Base-by-base conservation (phyloP, 2,797 vertebrate genomes). In the Eospalax fontanierii region DNA sequence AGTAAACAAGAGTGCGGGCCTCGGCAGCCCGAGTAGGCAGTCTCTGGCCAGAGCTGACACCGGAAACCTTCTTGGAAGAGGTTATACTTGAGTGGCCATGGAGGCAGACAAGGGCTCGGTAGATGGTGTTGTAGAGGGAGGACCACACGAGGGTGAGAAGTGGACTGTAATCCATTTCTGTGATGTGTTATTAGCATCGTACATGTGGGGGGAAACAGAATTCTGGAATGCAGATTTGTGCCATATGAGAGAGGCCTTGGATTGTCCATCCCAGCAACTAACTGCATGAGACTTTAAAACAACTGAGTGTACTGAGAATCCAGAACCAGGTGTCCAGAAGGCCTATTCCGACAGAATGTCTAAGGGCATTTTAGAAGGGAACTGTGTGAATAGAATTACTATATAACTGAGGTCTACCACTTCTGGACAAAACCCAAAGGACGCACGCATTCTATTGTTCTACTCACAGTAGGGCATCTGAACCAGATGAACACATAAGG, bases 211-310 rank as follows among this genome's bases (percentile, higher is more conserved):
- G 14, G 4, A 16, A 66, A n/a, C 66, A 10, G 24, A 4, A 57
- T 21, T 6, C 43, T 66, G 35, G 75, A 54, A 24, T 4, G 1
- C 6, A 12, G n/a, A 46, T 43, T 73, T 43, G n/a, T 57, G 21
- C 43, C 38, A 0, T 8, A 4, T 6, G 46, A 66, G 22, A 5
- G 38, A 68, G 76, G 6, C 2, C 68, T 61, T 89, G 38, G 57
- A 0, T n/a, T 33, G n/a, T 65, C 33, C 43, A 66, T 50, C 38
- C 40, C 22, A 26, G 5, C 0, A 11, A 10, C n/a, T 19, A 6
- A 0, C n/a, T n/a, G n/a, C n/a, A 0, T 5, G 66, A 59, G 14
- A n/a, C 24, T 59, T 35, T 21, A 33, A 12, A 12, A 10, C 21
- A 9, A 46, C 14, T 59, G 30, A 63, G 15, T 21, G 57, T n/a